These are phyloP conservation scores for Turritopsis dohrnii DNA, from an alignment of 30 jellyfish, hydroid and myxozoan genomes.

Conservation along the genomic window DNA sequence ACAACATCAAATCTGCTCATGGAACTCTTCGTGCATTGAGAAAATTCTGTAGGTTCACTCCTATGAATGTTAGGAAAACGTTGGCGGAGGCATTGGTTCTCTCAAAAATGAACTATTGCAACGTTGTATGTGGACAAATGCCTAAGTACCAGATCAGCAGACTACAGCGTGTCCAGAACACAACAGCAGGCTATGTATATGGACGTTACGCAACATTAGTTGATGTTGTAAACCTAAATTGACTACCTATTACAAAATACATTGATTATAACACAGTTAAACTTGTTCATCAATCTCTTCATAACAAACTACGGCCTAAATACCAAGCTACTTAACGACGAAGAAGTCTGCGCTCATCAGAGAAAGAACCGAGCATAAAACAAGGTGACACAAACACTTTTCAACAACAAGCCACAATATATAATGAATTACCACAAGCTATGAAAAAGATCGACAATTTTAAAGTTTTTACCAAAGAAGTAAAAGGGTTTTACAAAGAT, in stretches of 20 bases:
- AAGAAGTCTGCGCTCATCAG: no score
- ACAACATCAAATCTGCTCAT: constrained; percentile 5
- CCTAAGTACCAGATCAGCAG: not conserved
- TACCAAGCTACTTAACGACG: no score
- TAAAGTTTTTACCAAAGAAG: no score
- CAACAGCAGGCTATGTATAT: constrained; percentile 15
- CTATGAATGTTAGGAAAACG: constrained; percentile 1
- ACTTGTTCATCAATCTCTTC: no score
- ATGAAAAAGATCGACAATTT: no score
- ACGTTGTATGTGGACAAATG: not conserved
- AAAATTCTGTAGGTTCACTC: constrained; percentile 22
- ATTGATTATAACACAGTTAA: no score
- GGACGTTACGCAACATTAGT: constrained; percentile 5
- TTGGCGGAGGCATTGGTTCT: not conserved
- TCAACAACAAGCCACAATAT: no score
- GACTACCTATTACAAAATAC: constrained; percentile 5
- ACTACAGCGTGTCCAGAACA: not conserved
- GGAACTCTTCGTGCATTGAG: constrained; percentile 23
- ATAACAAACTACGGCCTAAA: no score
- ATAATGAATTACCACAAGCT: no score
- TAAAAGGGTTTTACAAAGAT: no score
- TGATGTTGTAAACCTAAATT: constrained; percentile 14
- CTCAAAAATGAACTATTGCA: not conserved
- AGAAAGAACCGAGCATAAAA: no score
- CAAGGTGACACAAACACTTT: no score